Base-by-base conservation (phyloP, 92 coral and sea anemone species). In the Bergia puertoricense region DNA sequence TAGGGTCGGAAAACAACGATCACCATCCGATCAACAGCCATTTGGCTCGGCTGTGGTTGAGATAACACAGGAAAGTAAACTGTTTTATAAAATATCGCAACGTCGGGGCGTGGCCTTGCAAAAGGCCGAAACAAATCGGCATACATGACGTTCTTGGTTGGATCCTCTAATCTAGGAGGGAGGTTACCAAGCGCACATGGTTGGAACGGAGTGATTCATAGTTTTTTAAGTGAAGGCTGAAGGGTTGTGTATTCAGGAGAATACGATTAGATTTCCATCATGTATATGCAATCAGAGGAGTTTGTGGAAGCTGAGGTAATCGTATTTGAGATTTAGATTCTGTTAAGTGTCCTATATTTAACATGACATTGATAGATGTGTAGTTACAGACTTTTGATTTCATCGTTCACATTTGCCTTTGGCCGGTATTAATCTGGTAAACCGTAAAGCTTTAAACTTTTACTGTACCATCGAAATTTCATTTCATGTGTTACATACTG, bases 241-340 rank as follows among this genome's bases (percentile, higher is more conserved):
- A 67, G 44, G 46, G 14, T 84, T 39, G 5, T n/a, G 51, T 4
- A 46, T 46, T 46, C 51, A 46, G 59, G 59, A 54, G 59, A 54
- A 54, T 6, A 54, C 59, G 59, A 54, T 54, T 54, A 54, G 59
- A 56, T 84, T 48, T 45, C 6, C 67, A 84, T 38, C 59, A 91
- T 91, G 93, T 91, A 91, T 48, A 91, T 86, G 76, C 93, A 91
- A 40, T 89, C 93, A 18, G 93, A 91, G 88, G 93, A 91, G 82
- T 91, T 91, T 37, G 93, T 91, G 14, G 90, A 91, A 75, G 93
- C 89, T 42, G 90, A 91, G 93, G 93, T 88, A 88, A 44, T 37
- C 43, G 68, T 48, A 56, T 76, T 11, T 67, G 69, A 22, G n/a
- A 56, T 42, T 45, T n/a, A 66, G 5, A 2, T 82, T 16, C 14